These are phyloP conservation scores for Helobdella robusta DNA, from an alignment of 2,888 invertebrate genomes.

Conservation along the genomic window DNA sequence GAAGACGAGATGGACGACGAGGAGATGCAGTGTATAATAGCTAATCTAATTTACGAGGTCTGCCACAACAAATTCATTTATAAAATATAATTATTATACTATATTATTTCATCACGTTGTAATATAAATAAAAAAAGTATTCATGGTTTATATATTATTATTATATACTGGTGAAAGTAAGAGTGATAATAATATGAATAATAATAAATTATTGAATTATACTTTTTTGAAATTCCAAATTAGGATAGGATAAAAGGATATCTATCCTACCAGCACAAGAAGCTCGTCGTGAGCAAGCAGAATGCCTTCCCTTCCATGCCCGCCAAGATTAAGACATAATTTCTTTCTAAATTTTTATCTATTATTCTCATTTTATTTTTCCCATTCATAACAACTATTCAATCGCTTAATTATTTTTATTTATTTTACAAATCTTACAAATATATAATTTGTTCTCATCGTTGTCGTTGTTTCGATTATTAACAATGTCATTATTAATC, in stretches of 20 bases:
- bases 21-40: conserved; percentile 89
- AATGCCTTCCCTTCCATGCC: conserved; percentile 75
- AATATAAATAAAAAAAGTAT: background rate
- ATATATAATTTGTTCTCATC: too few relatives aligned
- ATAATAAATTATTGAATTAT: conserved; percentile 8
- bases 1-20: conserved; percentile 75
- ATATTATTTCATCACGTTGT: background rate
- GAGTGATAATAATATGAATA: background rate
- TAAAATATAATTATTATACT: background rate
- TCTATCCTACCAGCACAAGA: conserved; percentile 90
- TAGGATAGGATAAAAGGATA: conserved; percentile 91
- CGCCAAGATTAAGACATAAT: conserved; percentile 16
- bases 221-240: too few relatives aligned
- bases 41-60: conserved; percentile 82
- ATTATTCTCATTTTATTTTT: too few relatives aligned
- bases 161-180: background rate
- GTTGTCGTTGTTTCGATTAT: too few relatives aligned
- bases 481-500: too few relatives aligned
- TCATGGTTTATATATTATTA: background rate
- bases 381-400: too few relatives aligned
- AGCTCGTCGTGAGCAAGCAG: conserved; percentile 91
- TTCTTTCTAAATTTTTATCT: background rate
- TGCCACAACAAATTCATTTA: background rate
- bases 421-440: too few relatives aligned
- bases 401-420: too few relatives aligned